phyloP scores from a whole-genome alignment of 2,113 vertebrate species.

The Neopipo cinnamomea region DNA sequence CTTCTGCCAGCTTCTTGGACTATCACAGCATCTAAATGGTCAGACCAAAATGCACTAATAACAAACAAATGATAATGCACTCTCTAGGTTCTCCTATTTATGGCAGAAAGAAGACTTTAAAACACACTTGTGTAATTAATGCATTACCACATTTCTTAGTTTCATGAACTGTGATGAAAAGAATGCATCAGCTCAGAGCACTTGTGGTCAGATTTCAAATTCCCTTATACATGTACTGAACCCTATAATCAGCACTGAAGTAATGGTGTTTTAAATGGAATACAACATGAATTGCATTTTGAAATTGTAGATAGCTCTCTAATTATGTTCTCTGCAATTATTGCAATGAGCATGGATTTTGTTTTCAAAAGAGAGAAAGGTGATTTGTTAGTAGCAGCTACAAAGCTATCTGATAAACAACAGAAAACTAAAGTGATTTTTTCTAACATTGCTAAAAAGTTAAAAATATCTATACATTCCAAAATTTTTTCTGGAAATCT shows the following conservation, averaged over 20 bases:
- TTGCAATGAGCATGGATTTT: neutral
- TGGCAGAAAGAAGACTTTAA: neutral
- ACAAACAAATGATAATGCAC: neutral
- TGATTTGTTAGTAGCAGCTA: neutral
- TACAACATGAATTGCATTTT: neutral
- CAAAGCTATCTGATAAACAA: neutral
- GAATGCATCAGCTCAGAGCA: neutral
- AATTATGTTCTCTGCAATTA: neutral
- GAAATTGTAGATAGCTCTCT: neutral
- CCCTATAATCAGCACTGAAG: neutral
- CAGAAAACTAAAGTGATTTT: neutral
- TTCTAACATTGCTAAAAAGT: neutral
- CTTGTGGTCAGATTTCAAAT: neutral
- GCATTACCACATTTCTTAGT: neutral
- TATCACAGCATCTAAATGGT: neutral
- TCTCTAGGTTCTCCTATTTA: neutral
- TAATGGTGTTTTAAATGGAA: neutral
- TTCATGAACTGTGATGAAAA: constrained; percentile 3
- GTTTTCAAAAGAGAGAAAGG: neutral
- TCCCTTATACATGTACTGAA: neutral
- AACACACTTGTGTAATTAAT: neutral
- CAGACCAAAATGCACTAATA: constrained; percentile 13
- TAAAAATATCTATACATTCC: neutral
- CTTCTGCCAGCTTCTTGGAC: constrained; percentile 1
- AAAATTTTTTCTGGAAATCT: neutral